Conservation (phyloP, 2,888 invertebrate species). For the Lasioglossum pauxillum region DNA sequence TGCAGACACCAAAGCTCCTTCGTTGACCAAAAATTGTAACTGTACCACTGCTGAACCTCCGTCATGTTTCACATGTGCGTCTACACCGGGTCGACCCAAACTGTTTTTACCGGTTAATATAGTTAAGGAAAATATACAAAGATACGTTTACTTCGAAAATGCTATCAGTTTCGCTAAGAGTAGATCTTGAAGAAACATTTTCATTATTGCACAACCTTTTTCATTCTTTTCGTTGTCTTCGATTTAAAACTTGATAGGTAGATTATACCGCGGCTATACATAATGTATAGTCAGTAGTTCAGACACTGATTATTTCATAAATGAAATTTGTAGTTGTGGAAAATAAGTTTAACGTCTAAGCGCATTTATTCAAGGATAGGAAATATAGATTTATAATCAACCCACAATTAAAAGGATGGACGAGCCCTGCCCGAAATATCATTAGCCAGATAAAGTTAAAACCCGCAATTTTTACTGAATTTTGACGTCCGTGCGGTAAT, state of each 20-base stretch:
- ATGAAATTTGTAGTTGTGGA: too few relatives aligned
- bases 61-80: constrained; percentile 96
- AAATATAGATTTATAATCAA: too few relatives aligned
- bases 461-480: neutral
- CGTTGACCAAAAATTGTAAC: constrained; percentile 97
- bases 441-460: neutral
- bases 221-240: too few relatives aligned
- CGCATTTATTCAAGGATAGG: too few relatives aligned
- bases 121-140: constrained; percentile 70
- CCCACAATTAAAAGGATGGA: neutral
- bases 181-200: too few relatives aligned
- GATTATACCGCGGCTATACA: too few relatives aligned
- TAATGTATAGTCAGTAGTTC: too few relatives aligned
- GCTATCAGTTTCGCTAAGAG: too few relatives aligned
- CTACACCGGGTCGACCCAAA: constrained; percentile 98
- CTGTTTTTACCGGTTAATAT: constrained; percentile 85
- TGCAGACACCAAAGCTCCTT: constrained; percentile 97
- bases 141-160: neutral
- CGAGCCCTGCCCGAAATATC: neutral
- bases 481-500: neutral
- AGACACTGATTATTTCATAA: too few relatives aligned
- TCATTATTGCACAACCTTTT: too few relatives aligned
- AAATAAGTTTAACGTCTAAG: too few relatives aligned
- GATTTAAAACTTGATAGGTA: too few relatives aligned
- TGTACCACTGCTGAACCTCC: constrained; percentile 92